A percentile compares a stretch with the other conserved stretches of the same genome.
Evolutionary conservation across 2,888 invertebrate species (phyloP).

Genomic region (Lomographa bimaculata): DNA sequence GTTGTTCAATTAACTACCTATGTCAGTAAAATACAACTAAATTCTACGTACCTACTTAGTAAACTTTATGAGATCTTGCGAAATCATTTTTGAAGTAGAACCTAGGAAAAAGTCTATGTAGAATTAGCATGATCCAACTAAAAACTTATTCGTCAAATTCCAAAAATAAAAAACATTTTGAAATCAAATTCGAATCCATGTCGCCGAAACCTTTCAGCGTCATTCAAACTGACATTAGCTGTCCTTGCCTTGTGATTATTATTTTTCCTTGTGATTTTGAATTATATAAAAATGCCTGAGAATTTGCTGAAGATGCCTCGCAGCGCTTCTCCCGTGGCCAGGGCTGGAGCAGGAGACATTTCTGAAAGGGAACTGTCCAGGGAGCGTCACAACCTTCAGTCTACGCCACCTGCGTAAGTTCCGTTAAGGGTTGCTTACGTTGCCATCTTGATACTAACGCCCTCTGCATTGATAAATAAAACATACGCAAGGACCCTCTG

Average conservation of each 20-base stretch:
- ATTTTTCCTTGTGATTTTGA: conserved; percentile 16
- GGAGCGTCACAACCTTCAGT: conserved; percentile 59
- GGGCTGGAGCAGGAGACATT: conserved; percentile 71
- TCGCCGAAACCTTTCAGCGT: conserved; percentile 24
- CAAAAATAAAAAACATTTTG: conserved; percentile 7
- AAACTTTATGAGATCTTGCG: no score
- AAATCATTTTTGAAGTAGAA: no score
- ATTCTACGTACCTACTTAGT: no score
- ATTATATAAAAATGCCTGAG: conserved; percentile 54
- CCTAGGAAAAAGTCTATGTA: no score
- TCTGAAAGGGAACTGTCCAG: conserved; percentile 67
- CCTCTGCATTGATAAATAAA: no score
- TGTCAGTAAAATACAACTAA: no score
- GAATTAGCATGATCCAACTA: no score
- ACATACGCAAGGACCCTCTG: conserved; percentile 2
- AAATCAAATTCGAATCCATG: conserved; percentile 32
- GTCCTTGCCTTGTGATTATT: conserved; percentile 10
- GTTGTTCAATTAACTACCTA: no score
- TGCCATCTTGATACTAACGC: no score
- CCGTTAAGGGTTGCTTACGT: background rate
- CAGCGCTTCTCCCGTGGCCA: conserved; percentile 60
- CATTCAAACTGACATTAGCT: conserved; percentile 24
- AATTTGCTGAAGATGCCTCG: conserved; percentile 56
- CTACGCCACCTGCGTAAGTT: conserved; percentile 65
- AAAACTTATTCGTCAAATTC: conserved; percentile 3